Conservation (phyloP, 2,797 vertebrate genomes). For the Decapterus maruadsi region DNA sequence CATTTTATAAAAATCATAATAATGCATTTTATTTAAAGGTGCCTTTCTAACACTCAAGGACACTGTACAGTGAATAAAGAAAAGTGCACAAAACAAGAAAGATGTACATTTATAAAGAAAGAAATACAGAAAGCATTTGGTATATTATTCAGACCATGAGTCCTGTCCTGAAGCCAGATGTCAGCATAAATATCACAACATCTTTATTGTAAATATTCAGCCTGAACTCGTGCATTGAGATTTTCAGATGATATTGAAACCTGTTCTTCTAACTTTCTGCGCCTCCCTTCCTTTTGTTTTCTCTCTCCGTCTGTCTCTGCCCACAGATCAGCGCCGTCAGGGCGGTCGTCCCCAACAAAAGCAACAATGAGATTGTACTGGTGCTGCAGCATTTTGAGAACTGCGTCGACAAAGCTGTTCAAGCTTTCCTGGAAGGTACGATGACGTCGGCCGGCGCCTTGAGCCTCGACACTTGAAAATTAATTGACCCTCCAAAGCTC, state of each 20-base stretch:
- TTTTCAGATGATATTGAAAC: background rate
- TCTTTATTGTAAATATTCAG: background rate
- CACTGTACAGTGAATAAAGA: no score
- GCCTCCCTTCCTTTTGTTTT: background rate
- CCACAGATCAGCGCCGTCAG: constrained; percentile 92
- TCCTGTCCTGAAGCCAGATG: background rate
- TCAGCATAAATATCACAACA: background rate
- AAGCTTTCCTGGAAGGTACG: constrained; percentile 96
- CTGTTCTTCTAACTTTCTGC: background rate
- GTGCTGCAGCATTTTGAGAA: constrained; percentile 98
- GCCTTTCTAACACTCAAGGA: no score
- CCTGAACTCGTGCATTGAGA: background rate
- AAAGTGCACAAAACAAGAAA: no score
- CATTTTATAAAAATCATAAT: no score
- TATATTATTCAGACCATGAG: background rate
- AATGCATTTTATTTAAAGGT: no score
- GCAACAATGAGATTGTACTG: constrained; percentile 97
- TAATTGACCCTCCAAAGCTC: background rate
- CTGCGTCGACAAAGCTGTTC: constrained; percentile 93
- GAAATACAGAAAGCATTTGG: no score
- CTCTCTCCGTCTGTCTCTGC: background rate
- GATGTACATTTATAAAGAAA: no score
- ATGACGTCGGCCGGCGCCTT: background rate
- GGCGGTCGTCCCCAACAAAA: constrained; percentile 95
- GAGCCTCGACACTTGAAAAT: background rate